Evolutionary conservation across 1,140 invertebrate species (phyloP), one percentile per base, ranked within the genome.

Genomic region (Zaprionus camerounensis): DNA sequence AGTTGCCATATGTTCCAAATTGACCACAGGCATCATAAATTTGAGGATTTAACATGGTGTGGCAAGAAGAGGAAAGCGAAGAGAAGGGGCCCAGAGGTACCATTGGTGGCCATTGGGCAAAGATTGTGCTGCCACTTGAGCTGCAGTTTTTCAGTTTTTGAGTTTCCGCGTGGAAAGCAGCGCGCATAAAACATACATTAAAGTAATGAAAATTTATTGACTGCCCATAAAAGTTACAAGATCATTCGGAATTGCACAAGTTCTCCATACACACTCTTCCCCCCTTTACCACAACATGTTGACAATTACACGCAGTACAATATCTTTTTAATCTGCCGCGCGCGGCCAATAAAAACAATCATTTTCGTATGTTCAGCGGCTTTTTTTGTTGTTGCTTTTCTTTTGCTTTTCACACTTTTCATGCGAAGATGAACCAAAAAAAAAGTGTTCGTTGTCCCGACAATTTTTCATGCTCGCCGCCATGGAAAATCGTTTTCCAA

Each of bases 151-250:
- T 24, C 55, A 53, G n/a, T 41, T 55, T 15, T 15, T 15, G 13
- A 38, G 17, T 13, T 15, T 44, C 20, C 22, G 36, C 58, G 24
- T 26, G 24, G 24, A 26, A 26, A 26, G 24, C 24, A 26, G 24
- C 0, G 76, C 80, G 84, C 84, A 87, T 86, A 86, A 86, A 87
- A 80, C 77, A 82, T 88, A 84, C 76, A 83, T 88, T 88, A 88
- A 87, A 78, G 78, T 87, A 87, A 87, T 87, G 83, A 87, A 87
- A 88, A 87, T 88, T 88, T 87, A 88, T 86, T 88, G 83, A 83
- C 77, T 86, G 41, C 77, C 77, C 76, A 83, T 86, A 86, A 88
- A 86, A 78, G 61, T 71, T 80, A 71, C 80, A 80, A 74, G 72
- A 69, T 78, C 80, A 88, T 82, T 80, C 74, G 68, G 64, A 74